phyloP scores from a whole-genome alignment of 1,140 invertebrate species.

The Drosophila ohnishii region DNA sequence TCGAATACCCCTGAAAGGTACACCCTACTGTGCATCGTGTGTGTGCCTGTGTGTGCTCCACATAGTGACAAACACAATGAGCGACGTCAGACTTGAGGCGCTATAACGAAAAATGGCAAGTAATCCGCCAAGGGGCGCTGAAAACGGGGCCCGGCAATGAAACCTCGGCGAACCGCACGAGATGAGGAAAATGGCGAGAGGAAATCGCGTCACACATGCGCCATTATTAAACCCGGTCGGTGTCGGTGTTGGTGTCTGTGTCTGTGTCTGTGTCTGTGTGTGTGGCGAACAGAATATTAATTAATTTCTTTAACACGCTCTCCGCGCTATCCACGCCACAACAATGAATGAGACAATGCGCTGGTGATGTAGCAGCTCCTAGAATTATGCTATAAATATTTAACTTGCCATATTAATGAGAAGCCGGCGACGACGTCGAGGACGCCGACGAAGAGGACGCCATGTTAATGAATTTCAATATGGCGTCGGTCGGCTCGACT shows the following conservation, averaged over 20 bases:
- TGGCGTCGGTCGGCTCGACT: conserved; percentile 57
- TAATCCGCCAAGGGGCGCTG: conserved; percentile 33
- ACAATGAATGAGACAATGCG: conserved; percentile 76
- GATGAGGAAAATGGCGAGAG: conserved; percentile 28
- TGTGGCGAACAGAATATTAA: conserved; percentile 69
- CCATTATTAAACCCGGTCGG: conserved; percentile 68
- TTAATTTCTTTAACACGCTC: conserved; percentile 77
- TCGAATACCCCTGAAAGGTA: not conserved
- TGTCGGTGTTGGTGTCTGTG: conserved; percentile 8
- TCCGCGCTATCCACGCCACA: conserved; percentile 52
- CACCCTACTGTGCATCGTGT: not conserved
- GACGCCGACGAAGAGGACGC: conserved; percentile 33
- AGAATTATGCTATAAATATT: conserved; percentile 82
- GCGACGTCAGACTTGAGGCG: conserved; percentile 47
- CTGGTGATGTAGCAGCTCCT: conserved; percentile 65
- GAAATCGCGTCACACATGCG: conserved; percentile 69
- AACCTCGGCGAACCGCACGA: conserved; percentile 61
- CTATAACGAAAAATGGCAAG: conserved; percentile 59
- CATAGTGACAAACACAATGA: conserved; percentile 53
- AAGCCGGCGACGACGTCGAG: conserved; percentile 40
- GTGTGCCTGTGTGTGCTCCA: conserved; percentile 11
- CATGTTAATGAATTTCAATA: conserved; percentile 80
- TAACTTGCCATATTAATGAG: conserved; percentile 79
- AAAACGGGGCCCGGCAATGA: conserved; percentile 24
- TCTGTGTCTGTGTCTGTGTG: conserved; percentile 11